Conservation (phyloP, 2,888 invertebrate genomes). For the Leucophora obtusa region DNA sequence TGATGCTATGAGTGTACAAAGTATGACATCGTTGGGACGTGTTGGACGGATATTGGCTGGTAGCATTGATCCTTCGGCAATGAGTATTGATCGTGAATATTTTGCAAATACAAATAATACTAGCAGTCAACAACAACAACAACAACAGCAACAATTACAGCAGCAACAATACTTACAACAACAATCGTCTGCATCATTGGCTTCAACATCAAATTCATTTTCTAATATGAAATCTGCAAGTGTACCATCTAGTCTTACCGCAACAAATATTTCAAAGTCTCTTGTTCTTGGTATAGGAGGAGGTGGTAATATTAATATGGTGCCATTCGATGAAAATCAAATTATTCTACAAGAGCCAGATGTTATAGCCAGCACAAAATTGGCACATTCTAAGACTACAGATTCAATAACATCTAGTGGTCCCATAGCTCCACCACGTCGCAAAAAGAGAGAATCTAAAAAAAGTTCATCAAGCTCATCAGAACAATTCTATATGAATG, state of each 20-base stretch:
- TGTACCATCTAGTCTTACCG: slow-evolving; percentile 55
- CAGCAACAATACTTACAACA: slow-evolving; percentile 53
- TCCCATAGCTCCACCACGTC: slow-evolving; percentile 88
- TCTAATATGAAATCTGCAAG: slow-evolving; percentile 48
- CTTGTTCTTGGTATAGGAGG: slow-evolving; percentile 25
- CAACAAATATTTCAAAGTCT: slow-evolving; percentile 60
- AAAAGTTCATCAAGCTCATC: slow-evolving; percentile 77
- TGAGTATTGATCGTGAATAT: slow-evolving; percentile 78
- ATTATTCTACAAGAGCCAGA: slow-evolving; percentile 86
- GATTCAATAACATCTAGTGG: slow-evolving; percentile 78
- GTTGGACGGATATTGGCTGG: slow-evolving; percentile 89
- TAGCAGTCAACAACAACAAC: slow-evolving; percentile 70
- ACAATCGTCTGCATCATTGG: slow-evolving; percentile 30
- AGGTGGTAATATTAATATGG: slow-evolving; percentile 52
- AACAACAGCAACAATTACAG: slow-evolving; percentile 65
- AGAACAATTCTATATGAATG: slow-evolving; percentile 77
- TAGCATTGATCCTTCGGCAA: slow-evolving; percentile 81
- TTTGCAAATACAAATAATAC: slow-evolving; percentile 70
- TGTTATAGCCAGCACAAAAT: slow-evolving; percentile 94
- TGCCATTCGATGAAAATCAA: slow-evolving; percentile 64
- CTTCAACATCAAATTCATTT: slow-evolving; percentile 45
- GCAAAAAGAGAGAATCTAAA: slow-evolving; percentile 82
- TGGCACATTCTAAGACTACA: slow-evolving; percentile 79
- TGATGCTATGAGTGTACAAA: slow-evolving; percentile 91
- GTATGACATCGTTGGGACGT: slow-evolving; percentile 91